Percentiles rank a stretch among this genome's conserved stretches.
Evolutionary conservation across 1,140 invertebrate genomes (phyloP).

Genomic region (Asobara japonica): DNA sequence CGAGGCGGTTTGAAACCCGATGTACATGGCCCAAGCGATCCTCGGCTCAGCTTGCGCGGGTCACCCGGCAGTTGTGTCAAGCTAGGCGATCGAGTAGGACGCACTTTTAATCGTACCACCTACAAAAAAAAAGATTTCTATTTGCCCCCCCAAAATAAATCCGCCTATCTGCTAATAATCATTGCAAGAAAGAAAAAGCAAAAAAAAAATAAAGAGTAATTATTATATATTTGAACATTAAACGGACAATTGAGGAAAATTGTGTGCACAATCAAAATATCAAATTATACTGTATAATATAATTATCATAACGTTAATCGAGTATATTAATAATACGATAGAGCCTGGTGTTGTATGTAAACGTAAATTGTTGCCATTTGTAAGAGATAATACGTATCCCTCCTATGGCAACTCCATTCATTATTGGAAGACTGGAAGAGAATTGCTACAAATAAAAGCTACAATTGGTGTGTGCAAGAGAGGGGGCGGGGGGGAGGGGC

Average conservation of each 20-base stretch:
- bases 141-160: conserved; percentile 27
- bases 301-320: neutral
- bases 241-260: neutral
- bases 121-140: conserved; percentile 58
- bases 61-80: conserved; percentile 65
- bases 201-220: neutral
- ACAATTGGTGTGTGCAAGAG: neutral
- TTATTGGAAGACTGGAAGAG: neutral
- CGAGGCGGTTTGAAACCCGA: conserved; percentile 55
- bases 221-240: neutral
- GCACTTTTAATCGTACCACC: conserved; percentile 64
- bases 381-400: neutral
- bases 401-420: neutral
- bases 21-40: conserved; percentile 46
- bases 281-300: neutral
- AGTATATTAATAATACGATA: neutral
- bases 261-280: conserved; percentile 19
- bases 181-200: neutral
- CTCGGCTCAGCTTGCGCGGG: conserved; percentile 48
- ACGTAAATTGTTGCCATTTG: too few relatives aligned
- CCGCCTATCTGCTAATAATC: conserved; percentile 40
- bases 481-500: neutral
- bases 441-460: neutral
- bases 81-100: conserved; percentile 67
- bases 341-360: too few relatives aligned